phyloP scores from a whole-genome alignment of 2,113 vertebrate genomes.

The Numenius arquata region DNA sequence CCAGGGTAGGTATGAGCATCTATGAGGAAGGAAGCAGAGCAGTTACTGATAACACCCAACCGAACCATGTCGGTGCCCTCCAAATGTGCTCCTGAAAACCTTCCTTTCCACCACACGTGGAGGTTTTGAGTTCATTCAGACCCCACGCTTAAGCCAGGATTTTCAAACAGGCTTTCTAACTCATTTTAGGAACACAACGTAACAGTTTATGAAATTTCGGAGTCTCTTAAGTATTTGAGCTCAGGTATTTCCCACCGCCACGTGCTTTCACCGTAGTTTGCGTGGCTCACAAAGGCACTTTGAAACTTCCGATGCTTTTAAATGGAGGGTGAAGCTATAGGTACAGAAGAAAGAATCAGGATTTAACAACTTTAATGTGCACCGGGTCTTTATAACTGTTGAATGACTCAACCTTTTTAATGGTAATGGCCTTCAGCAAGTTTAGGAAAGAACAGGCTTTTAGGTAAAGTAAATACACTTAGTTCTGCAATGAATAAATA shows the following conservation, averaged over 20 bases:
- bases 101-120: neutral
- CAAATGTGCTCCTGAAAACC: neutral
- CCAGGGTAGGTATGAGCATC: neutral
- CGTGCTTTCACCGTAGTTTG: neutral
- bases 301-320: neutral
- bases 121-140: neutral
- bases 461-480: neutral
- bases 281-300: neutral
- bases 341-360: neutral
- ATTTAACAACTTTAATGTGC: neutral
- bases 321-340: neutral
- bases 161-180: neutral
- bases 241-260: neutral
- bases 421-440: conserved; percentile 10
- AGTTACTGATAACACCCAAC: neutral
- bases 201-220: neutral
- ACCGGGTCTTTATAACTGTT: neutral
- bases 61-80: neutral
- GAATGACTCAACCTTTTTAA: conserved; percentile 35
- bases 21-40: neutral
- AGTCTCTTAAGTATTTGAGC: neutral
- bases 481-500: neutral
- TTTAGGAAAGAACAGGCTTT: conserved; percentile 23
- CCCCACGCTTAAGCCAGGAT: neutral
- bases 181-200: neutral